phyloP scores from a whole-genome alignment of 2,888 invertebrate genomes.

The Plebejus anna region DNA sequence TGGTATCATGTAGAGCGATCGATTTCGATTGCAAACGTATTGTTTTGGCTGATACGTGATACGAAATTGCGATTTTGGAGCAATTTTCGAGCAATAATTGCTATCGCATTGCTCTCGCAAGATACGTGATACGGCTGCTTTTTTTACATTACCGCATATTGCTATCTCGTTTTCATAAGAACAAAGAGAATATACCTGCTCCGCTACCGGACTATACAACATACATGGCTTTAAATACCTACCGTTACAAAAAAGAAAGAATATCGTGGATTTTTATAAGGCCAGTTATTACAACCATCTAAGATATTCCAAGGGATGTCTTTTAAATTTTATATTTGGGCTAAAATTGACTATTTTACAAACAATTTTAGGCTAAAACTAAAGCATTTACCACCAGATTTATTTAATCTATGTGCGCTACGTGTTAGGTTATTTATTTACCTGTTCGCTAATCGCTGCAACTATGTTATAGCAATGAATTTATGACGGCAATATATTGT shows the following conservation, averaged over 20 bases:
- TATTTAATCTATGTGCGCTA: neutral
- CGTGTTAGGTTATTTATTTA: neutral
- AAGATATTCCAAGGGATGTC: neutral
- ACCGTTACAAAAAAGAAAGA: neutral
- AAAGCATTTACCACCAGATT: neutral
- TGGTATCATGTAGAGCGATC: no score
- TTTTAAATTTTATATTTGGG: no score
- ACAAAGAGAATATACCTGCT: neutral
- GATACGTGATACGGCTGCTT: no score
- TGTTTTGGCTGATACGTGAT: no score
- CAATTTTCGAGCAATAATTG: no score
- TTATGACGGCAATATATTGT: neutral
- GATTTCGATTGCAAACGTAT: no score
- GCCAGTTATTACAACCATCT: neutral
- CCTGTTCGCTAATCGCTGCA: neutral
- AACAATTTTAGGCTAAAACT: neutral
- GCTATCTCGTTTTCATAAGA: neutral
- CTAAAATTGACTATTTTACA: neutral
- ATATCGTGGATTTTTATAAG: neutral
- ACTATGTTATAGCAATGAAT: neutral
- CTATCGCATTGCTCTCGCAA: no score
- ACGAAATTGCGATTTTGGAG: no score
- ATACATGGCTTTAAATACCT: neutral
- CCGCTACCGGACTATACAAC: neutral
- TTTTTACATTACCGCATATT: neutral